These are phyloP conservation scores for Fulica atra DNA, from an alignment of 2,113 vertebrate genomes.

Conservation along the genomic window DNA sequence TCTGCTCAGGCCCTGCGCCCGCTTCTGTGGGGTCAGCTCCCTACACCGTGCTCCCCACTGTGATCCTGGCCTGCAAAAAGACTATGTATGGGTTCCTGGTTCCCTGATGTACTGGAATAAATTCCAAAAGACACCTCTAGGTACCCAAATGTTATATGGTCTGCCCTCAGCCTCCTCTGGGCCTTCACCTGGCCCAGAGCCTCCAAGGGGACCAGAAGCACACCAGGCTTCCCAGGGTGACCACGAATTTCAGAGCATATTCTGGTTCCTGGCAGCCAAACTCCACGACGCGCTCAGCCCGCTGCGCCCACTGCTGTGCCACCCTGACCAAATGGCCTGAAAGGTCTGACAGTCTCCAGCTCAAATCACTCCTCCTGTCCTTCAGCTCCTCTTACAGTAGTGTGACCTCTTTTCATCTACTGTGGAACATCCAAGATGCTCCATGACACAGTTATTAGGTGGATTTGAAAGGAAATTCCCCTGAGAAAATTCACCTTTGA, in stretches of 20 bases:
- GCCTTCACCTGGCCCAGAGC: background rate
- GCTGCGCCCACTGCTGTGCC: background rate
- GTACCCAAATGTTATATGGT: background rate
- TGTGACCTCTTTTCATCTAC: background rate
- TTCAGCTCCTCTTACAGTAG: background rate
- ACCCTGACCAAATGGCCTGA: background rate
- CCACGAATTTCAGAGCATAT: background rate
- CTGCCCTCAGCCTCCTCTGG: too few species aligned
- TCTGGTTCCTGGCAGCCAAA: background rate
- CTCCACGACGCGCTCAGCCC: accelerated
- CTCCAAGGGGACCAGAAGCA: background rate
- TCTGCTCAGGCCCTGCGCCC: background rate
- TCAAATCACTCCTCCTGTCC: background rate
- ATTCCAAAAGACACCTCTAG: background rate
- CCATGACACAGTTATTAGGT: background rate
- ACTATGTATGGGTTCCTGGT: background rate
- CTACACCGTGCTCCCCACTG: background rate
- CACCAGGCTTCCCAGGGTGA: background rate
- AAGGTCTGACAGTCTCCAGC: background rate
- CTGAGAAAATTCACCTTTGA: background rate
- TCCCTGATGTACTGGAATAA: background rate
- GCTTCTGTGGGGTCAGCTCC: background rate
- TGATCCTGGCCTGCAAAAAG: background rate
- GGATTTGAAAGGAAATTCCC: background rate
- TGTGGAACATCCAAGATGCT: background rate